Percentiles rank a stretch among this genome's conserved stretches.
These are phyloP conservation scores for Junco hyemalis DNA, from an alignment of 2,113 vertebrate species.

Conservation along the genomic window DNA sequence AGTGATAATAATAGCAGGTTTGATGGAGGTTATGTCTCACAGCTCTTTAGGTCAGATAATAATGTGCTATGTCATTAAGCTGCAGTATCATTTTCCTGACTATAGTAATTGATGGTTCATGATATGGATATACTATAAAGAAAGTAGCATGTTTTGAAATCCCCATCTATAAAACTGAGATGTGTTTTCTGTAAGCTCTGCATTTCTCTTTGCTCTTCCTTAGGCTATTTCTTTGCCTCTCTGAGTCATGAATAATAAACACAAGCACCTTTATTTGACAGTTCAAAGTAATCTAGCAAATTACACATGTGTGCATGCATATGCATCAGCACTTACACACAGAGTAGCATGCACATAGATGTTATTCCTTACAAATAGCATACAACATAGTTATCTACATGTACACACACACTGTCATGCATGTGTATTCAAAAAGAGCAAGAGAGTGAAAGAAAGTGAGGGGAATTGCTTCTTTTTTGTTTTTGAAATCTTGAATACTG, in stretches of 20 bases:
- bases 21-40: conserved; percentile 48
- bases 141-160: conserved; percentile 42
- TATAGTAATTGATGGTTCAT: conserved; percentile 36
- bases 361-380: background rate
- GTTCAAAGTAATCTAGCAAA: conserved; percentile 53
- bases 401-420: background rate
- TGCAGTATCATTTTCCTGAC: background rate
- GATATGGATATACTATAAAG: conserved; percentile 21
- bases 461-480: background rate
- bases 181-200: conserved; percentile 15
- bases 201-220: conserved; percentile 53
- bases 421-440: background rate
- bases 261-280: conserved; percentile 48
- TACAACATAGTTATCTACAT: background rate
- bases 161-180: conserved; percentile 46
- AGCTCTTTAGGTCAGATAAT: conserved; percentile 54
- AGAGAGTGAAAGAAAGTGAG: background rate
- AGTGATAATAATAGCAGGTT: conserved; percentile 29
- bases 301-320: background rate
- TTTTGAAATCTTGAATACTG: background rate
- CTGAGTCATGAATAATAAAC: conserved; percentile 57
- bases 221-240: conserved; percentile 48
- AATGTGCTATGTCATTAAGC: conserved; percentile 41
- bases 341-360: background rate
- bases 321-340: background rate